Evolutionary conservation across 2,888 invertebrate genomes (phyloP), one percentile per base, ranked within the genome.

Genomic region (Drosophila macrospina): DNA sequence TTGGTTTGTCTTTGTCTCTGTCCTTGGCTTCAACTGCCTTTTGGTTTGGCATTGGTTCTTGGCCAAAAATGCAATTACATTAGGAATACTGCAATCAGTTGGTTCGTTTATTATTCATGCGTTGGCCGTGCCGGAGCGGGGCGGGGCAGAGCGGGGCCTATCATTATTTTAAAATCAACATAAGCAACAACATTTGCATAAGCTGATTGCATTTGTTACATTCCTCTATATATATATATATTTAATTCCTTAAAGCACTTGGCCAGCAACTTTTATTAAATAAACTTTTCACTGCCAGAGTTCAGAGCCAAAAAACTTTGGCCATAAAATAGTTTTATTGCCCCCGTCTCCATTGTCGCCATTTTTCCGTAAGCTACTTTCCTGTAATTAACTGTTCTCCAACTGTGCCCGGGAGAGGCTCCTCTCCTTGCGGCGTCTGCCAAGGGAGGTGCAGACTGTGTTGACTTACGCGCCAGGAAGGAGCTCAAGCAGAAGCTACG

Each of bases 311-410:
- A 65, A 79, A 86, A 67, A 67, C 75, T 84, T 83, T 66, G 70
- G 69, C 55, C 86, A 78, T 84, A 84, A 84, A 86, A 81, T 86
- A 86, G 86, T 84, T 86, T 84, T 86, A 84, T 86, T 83, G 71
- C 71, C 52, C 41, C 32, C 16, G 39, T 4, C 39, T 24, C 5
- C 24, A 78, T 79, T 83, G 79, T 77, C 77, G 63, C 74, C 67
- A 72, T 69, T 71, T 65, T 74, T 79, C 66, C 51, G 69, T 70
- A 75, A 82, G 82, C 81, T 77, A 78, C 85, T 85, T 82, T 80
- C 59, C 76, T 74, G 81, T 82, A 82, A 82, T 83, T 85, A 85
- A 85, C 78, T 83, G 80, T 82, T 81, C 73, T 78, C 80, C 80
- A 61, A 68, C 66, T 74, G 52, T 68, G 63, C 64, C 51, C 30